Evolutionary conservation across 2,113 vertebrate genomes (phyloP).

Genomic region (Corvus moneduloides): DNA sequence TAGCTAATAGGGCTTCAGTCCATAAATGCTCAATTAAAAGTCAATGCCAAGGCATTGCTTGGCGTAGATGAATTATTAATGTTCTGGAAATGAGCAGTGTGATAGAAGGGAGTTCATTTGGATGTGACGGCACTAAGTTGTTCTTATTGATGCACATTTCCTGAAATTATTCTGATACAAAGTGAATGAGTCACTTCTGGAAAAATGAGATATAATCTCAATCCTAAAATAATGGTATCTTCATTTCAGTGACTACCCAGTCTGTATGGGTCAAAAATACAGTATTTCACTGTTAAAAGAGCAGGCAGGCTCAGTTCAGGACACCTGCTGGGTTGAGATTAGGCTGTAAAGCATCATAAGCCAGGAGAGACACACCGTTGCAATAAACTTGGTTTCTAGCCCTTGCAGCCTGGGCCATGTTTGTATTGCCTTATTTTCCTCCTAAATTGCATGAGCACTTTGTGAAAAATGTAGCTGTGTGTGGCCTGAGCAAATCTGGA

Average conservation of each 20-base stretch:
- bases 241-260: not conserved
- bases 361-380: not conserved
- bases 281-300: not conserved
- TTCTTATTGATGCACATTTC: not conserved
- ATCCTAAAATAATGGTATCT: not conserved
- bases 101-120: not conserved
- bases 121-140: not conserved
- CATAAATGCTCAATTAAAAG: not conserved
- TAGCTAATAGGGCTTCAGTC: not conserved
- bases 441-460: accelerated
- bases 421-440: not conserved
- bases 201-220: not conserved
- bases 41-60: not conserved
- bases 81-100: not conserved
- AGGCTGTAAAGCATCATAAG: not conserved
- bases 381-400: not conserved
- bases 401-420: not conserved
- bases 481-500: not conserved
- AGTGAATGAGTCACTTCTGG: not conserved
- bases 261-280: not conserved
- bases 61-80: not conserved
- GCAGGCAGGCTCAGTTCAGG: not conserved
- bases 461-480: not conserved
- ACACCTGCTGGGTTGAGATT: accelerated
- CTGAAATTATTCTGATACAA: not conserved